Percentiles rank a stretch among this genome's conserved stretches.
phyloP scores from a whole-genome alignment of 2,113 vertebrate genomes.

The Crotophaga sulcirostris region DNA sequence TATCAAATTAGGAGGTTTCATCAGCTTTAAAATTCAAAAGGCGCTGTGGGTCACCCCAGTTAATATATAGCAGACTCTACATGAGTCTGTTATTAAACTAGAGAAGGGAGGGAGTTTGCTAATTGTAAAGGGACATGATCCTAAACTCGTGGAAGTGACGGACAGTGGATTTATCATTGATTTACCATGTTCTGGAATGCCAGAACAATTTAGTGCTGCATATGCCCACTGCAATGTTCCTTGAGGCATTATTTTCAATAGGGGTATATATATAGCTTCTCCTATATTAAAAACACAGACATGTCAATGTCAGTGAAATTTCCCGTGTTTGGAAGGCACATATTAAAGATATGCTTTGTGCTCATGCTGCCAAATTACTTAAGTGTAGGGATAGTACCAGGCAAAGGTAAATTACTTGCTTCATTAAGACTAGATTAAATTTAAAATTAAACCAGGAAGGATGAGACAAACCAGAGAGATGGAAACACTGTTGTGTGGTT shows the following conservation, averaged over 20 bases:
- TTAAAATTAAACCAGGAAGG: constrained; percentile 17
- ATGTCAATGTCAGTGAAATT: neutral
- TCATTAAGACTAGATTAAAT: neutral
- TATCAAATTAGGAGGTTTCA: constrained; percentile 69
- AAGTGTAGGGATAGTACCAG: neutral
- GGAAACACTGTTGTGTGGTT: neutral
- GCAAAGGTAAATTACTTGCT: neutral
- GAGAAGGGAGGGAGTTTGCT: neutral
- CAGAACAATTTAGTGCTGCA: neutral
- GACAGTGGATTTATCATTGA: neutral
- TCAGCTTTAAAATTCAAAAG: constrained; percentile 73
- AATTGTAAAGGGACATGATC: neutral
- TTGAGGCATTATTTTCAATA: neutral
- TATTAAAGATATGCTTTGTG: neutral
- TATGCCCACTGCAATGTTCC: neutral
- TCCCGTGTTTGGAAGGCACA: neutral
- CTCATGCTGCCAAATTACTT: neutral
- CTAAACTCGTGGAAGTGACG: neutral
- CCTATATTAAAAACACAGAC: fast-evolving
- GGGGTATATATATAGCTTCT: neutral
- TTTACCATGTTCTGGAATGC: too few species aligned
- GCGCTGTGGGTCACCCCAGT: constrained; percentile 44
- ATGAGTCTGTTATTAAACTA: neutral
- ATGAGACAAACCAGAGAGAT: neutral
- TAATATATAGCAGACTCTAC: constrained; percentile 51